These are phyloP conservation scores for Sphinx pinastri DNA, from an alignment of 2,888 invertebrate genomes.

Conservation along the genomic window DNA sequence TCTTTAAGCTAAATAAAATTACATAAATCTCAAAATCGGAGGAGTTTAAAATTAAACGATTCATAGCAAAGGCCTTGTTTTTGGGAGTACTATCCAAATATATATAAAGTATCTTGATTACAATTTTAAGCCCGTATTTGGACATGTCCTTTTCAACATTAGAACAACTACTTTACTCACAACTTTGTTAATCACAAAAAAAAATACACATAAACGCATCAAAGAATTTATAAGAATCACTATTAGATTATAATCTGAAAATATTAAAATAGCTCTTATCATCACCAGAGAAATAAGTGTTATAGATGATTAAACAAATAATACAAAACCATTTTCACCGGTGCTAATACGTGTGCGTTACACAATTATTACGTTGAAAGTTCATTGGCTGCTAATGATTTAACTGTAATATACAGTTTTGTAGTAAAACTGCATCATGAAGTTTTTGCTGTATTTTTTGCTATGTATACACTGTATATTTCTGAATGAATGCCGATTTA, in stretches of 20 bases:
- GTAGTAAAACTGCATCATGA: background rate
- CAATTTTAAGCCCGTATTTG: too few relatives aligned
- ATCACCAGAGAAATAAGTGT: background rate
- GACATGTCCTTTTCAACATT: too few relatives aligned
- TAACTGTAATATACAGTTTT: conserved; percentile 10
- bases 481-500: background rate
- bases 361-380: conserved; percentile 13
- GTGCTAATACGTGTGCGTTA: conserved; percentile 1
- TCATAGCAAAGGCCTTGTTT: too few relatives aligned
- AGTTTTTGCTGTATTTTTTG: background rate
- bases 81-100: too few relatives aligned
- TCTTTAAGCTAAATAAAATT: too few relatives aligned
- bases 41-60: too few relatives aligned
- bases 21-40: too few relatives aligned
- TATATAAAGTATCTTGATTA: too few relatives aligned
- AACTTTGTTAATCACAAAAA: too few relatives aligned
- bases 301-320: conserved; percentile 6
- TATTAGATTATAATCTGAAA: background rate
- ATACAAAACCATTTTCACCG: background rate
- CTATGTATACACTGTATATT: background rate
- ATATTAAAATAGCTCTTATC: background rate
- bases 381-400: conserved; percentile 8
- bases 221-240: too few relatives aligned
- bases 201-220: too few relatives aligned
- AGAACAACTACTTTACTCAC: too few relatives aligned